Evolutionary conservation across 2,888 invertebrate species (phyloP), one percentile per base, ranked within the genome.

Genomic region (Heteropelma amictum): DNA sequence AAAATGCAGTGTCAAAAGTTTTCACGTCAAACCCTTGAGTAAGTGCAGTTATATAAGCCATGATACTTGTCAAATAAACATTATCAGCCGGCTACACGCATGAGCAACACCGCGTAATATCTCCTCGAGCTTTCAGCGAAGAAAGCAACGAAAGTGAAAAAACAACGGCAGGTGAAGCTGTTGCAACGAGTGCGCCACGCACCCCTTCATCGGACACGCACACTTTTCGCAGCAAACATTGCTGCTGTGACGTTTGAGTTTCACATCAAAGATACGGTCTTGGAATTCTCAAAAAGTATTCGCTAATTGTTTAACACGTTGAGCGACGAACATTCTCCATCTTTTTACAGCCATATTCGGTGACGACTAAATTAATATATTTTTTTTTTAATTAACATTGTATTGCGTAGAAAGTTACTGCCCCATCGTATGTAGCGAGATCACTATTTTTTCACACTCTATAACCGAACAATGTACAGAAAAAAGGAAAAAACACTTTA

Each of bases 111-210:
- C 45, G n/a, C 19, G 19, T 14, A 23, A 23, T 7, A 30, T 42
- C 33, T 53, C 42, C 35, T 17, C 58, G 30, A 42, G 42, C 53
- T 12, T 47, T 38, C 17, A 35, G 56, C 28, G 19, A 45, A 61
- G 49, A 49, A 56, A 67, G 40, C 71, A 49, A 56, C 61, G 35
- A 17, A 19, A 23, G 26, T 14, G 7, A 23, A 64, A 64, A 64
- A 17, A 74, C 35, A 76, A 53, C 68, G 63, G 77, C 80, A 79
- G 82, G 79, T 81, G 82, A 82, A 68, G 80, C 80, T 81, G 81
- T 80, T 79, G 71, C 47, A 61, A 53, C 53, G 68, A 78, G 80
- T 80, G 79, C 61, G 64, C 76, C 82, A 77, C 74, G 78, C 80
- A 78, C 76, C 79, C 71, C 71, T 71, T 65, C 69, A 70, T 61